A percentile compares a stretch with the other conserved stretches of the same genome.
Evolutionary conservation across 2,888 invertebrate genomes (phyloP).

Genomic region (Cephalotes varians): DNA sequence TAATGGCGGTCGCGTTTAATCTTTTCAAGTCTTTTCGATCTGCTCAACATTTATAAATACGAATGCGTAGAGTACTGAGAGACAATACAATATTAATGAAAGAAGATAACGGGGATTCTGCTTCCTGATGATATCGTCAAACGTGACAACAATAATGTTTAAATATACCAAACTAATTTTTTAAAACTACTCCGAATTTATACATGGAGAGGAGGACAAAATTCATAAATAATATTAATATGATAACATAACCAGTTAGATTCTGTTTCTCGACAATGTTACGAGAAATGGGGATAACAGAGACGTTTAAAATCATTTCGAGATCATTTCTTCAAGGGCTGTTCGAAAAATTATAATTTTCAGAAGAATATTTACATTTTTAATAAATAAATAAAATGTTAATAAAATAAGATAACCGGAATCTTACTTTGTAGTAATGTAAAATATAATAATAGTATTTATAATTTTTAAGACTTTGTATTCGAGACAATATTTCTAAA

Average conservation of each 20-base stretch:
- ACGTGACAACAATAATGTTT: background rate
- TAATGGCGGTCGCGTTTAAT: constrained; percentile 7
- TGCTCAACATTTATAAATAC: background rate
- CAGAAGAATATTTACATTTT: background rate
- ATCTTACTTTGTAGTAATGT: background rate
- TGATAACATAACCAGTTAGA: too few relatives aligned
- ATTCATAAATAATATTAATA: background rate
- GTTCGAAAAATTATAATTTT: background rate
- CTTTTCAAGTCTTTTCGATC: background rate
- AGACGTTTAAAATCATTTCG: background rate
- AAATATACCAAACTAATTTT: background rate
- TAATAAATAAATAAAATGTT: background rate
- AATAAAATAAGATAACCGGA: background rate
- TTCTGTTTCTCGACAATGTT: background rate
- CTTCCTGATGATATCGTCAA: background rate
- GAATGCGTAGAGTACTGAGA: background rate
- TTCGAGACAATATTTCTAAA: background rate
- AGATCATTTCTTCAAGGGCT: background rate
- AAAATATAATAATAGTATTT: background rate
- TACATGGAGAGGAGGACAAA: too few relatives aligned
- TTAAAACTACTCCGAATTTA: background rate
- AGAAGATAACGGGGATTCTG: background rate
- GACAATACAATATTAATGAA: background rate
- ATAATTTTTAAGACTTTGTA: background rate
- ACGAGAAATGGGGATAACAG: background rate